phyloP scores from a whole-genome alignment of 1,140 invertebrate species.

The Drosophila oshimai region DNA sequence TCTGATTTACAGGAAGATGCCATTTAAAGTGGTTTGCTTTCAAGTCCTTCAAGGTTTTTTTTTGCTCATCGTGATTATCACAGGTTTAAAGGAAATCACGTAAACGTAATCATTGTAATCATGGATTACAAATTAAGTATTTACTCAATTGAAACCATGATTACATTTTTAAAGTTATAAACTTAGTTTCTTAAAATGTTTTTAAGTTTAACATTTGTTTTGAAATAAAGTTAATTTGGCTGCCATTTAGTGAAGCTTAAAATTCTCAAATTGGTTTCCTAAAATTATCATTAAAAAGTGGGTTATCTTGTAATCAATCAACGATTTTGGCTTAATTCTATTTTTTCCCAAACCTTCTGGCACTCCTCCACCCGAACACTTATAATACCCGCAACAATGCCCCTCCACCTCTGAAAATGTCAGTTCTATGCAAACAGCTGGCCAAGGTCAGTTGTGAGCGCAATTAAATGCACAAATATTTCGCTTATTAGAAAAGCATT shows the following conservation, averaged over 20 bases:
- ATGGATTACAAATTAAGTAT: too few species aligned
- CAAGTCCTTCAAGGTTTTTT: neutral
- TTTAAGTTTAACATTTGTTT: too few species aligned
- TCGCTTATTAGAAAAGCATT: constrained; percentile 77
- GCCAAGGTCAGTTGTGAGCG: constrained; percentile 58
- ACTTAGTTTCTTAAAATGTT: too few species aligned
- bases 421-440: constrained; percentile 18
- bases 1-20: constrained; percentile 27
- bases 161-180: too few species aligned
- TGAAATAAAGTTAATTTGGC: too few species aligned
- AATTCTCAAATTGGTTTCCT: too few species aligned
- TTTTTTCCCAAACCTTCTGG: neutral
- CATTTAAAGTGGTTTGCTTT: constrained; percentile 13
- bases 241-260: too few species aligned
- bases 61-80: neutral
- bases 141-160: too few species aligned
- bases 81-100: neutral
- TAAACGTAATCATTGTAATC: too few species aligned
- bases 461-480: constrained; percentile 75
- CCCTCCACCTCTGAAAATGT: constrained; percentile 32
- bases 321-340: neutral
- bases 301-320: too few species aligned
- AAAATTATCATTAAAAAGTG: too few species aligned
- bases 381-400: constrained; percentile 6
- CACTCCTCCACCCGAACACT: neutral